phyloP scores from a whole-genome alignment of 2,113 vertebrate genomes.

The Etheostoma spectabile region DNA sequence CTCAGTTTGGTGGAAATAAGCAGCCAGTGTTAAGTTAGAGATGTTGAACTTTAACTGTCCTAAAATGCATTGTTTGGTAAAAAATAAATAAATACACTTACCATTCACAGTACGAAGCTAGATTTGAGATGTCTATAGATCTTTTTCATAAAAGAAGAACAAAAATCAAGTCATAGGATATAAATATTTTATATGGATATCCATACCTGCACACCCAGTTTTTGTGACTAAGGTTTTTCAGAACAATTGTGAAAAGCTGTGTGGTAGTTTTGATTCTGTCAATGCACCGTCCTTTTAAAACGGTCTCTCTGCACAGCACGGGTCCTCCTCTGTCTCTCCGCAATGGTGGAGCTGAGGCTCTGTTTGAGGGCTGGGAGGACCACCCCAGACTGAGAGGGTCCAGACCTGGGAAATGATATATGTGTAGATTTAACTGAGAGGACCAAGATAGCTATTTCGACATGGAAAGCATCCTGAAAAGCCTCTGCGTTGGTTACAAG shows the following conservation, averaged over 20 bases:
- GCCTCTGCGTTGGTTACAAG: neutral
- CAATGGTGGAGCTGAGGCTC: conserved; percentile 76
- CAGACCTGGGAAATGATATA: conserved; percentile 54
- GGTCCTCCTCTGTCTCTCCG: conserved; percentile 82
- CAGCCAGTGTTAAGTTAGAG: neutral
- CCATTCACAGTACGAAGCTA: neutral
- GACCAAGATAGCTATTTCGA: neutral
- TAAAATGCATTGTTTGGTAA: neutral
- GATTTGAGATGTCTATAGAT: neutral
- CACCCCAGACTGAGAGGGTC: conserved; percentile 58
- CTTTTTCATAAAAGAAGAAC: neutral
- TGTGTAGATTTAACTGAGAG: neutral
- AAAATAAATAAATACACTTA: neutral
- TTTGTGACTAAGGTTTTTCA: neutral
- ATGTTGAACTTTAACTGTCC: neutral
- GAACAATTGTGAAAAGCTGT: neutral
- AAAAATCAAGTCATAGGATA: neutral
- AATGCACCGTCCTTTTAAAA: conserved; percentile 74
- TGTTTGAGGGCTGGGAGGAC: conserved; percentile 85
- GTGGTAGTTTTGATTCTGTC: conserved; percentile 36
- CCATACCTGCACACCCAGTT: neutral
- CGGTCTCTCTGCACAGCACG: conserved; percentile 80
- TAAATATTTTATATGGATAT: neutral
- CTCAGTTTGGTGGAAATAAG: neutral
- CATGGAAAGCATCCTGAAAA: neutral